phyloP scores from a whole-genome alignment of 2,113 vertebrate genomes.

The Sminthopsis crassicaudata region DNA sequence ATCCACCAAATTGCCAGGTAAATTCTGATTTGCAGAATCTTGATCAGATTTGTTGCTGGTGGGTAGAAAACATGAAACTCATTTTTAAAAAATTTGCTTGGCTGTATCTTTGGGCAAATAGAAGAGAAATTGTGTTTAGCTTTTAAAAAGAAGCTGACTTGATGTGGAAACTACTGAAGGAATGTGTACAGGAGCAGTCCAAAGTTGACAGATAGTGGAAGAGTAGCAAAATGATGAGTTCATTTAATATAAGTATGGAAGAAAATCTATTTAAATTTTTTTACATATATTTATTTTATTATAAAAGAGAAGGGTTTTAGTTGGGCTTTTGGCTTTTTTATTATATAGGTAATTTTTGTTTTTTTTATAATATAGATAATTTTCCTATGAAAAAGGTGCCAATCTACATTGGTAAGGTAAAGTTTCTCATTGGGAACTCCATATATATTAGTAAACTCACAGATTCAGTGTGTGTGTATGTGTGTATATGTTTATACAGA shows the following conservation, averaged over 20 bases:
- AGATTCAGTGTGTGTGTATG: not conserved
- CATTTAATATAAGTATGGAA: not conserved
- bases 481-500: not conserved
- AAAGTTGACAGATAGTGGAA: not conserved
- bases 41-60: not conserved
- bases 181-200: not conserved
- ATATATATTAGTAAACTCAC: not conserved
- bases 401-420: not conserved
- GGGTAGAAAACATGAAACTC: not conserved
- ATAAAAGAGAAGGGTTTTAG: not conserved
- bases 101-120: not conserved
- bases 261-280: not conserved
- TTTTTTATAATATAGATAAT: not conserved
- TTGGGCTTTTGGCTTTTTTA: not conserved
- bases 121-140: not conserved
- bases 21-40: not conserved
- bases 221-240: not conserved
- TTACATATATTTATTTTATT: not conserved
- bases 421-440: not conserved
- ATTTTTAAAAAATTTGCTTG: not conserved
- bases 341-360: not conserved
- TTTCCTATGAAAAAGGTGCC: not conserved
- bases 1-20: not conserved
- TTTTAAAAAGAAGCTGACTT: not conserved
- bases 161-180: not conserved